Base-by-base conservation (phyloP, 2,888 invertebrate species). In the Xylophagus ater region DNA sequence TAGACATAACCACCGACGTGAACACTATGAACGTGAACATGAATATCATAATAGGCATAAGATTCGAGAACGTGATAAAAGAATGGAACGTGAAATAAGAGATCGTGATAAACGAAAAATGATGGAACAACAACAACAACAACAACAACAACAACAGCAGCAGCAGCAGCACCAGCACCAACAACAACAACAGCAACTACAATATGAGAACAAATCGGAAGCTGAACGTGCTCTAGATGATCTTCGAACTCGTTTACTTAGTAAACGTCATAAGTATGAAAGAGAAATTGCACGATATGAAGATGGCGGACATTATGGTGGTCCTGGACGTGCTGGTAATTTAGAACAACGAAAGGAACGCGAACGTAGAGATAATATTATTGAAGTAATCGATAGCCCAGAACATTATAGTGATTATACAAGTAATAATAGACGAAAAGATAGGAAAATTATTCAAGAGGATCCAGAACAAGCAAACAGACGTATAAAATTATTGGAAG, bases 151-250 rank as follows among this genome's bases (percentile, higher is more conserved):
- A 28, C 47, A 47, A 8, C 34, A 45, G 8, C 48, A 45, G 15
- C 47, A 47, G 21, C 47, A 46, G 20, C 55, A 55, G 36, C 50
- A 48, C 24, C 52, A 51, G 32, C 51, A 51, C 19, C 48, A 43
- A 14, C 50, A 47, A 7, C 51, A 45, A 10, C 49, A 48, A 13
- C 49, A 45, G 10, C 47, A 45, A 28, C 51, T 37, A 26, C 49
- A 41, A 12, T 36, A 44, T 29, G 41, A 44, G 14, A 41, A 12
- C n/a, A 56, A 66, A 42, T 61, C 56, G 31, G 70, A 72, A 15
- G 73, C 72, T 0, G 76, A 74, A 53, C 69, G 73, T 49, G 74
- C 81, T 41, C 67, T 84, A 43, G 81, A 84, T 56, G 85, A 86
- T 62, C 67, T 86, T 54, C 70, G 85, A 49, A 81, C 79, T 51